Conservation (phyloP, 2,797 vertebrate species). For the Neomorphus geoffroyi region DNA sequence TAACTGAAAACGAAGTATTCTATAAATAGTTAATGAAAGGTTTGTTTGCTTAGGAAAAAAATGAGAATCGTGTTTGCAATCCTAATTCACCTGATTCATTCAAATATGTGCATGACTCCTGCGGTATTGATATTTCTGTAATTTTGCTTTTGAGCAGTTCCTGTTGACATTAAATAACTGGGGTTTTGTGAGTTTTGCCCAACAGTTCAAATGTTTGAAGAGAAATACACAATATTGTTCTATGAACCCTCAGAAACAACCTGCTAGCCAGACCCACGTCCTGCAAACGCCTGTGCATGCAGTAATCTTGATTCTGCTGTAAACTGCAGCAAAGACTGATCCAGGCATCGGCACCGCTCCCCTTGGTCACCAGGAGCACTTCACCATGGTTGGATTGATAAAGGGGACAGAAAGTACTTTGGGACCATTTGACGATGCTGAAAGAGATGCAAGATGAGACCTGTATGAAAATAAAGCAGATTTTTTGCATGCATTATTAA, state of each 20-base stretch:
- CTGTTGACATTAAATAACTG: neutral
- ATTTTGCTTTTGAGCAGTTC: neutral
- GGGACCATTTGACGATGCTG: neutral
- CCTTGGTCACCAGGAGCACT: neutral
- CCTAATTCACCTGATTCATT: neutral
- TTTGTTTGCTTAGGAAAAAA: neutral
- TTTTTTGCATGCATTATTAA: constrained; percentile 44
- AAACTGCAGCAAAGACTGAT: neutral
- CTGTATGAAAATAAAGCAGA: constrained; percentile 8
- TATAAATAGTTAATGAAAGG: neutral
- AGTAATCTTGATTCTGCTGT: fast-evolving
- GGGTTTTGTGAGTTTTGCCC: neutral
- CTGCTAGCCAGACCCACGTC: fast-evolving
- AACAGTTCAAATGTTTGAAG: neutral
- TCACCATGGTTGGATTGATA: fast-evolving
- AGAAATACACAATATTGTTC: neutral
- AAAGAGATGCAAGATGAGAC: neutral
- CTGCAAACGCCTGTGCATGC: fast-evolving
- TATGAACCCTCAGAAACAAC: neutral
- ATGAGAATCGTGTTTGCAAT: neutral
- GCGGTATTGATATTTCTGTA: neutral
- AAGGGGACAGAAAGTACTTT: neutral
- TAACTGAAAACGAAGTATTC: neutral
- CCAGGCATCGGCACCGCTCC: neutral
- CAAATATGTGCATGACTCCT: fast-evolving